These are phyloP conservation scores for Orchestia grillus DNA, from an alignment of 1,140 invertebrate species.

Conservation along the genomic window DNA sequence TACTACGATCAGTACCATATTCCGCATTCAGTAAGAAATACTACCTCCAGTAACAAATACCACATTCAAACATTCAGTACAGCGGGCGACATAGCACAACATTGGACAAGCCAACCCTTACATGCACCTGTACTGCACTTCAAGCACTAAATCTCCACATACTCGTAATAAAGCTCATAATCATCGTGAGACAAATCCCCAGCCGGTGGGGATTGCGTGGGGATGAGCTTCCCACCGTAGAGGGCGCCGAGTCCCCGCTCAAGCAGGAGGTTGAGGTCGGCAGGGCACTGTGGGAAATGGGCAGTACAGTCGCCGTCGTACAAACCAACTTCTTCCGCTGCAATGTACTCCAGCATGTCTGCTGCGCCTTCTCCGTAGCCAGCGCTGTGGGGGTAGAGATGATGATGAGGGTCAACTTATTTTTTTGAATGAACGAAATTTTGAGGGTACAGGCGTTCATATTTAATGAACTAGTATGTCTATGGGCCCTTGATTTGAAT, in stretches of 20 bases:
- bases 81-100: too few species aligned
- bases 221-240: background rate
- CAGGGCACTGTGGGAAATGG: conserved; percentile 47
- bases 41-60: too few species aligned
- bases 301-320: conserved; percentile 56
- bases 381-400: background rate
- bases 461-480: too few species aligned
- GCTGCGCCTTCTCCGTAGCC: conserved; percentile 56
- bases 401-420: too few species aligned
- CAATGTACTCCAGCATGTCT: conserved; percentile 51
- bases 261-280: conserved; percentile 31
- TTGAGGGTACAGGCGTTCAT: too few species aligned
- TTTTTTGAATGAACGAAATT: too few species aligned
- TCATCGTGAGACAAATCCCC: background rate
- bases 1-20: too few species aligned
- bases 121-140: too few species aligned
- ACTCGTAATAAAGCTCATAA: background rate
- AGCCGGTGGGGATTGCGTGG: background rate
- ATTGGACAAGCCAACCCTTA: too few species aligned
- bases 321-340: conserved; percentile 46
- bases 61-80: too few species aligned
- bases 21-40: too few species aligned
- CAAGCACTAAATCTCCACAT: background rate
- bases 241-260: conserved; percentile 56
- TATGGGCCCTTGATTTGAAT: too few species aligned